These are phyloP conservation scores for Ahaetulla prasina DNA, from an alignment of 2,113 vertebrate genomes.

Conservation along the genomic window DNA sequence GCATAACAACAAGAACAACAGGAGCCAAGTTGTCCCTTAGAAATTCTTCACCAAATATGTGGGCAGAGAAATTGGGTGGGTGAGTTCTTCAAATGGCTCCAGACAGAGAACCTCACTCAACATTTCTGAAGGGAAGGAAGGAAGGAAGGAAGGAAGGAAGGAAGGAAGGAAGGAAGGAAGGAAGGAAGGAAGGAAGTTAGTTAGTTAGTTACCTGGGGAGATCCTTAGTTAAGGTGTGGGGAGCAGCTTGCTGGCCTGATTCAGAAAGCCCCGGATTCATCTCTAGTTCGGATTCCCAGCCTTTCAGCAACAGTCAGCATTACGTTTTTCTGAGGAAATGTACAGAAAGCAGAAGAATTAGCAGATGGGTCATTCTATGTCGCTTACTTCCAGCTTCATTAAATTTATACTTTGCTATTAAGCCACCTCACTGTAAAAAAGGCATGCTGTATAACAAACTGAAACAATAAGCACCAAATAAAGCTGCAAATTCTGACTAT, in stretches of 20 bases:
- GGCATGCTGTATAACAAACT: neutral
- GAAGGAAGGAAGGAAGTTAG: neutral
- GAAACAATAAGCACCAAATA: neutral
- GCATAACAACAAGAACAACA: neutral
- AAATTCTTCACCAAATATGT: neutral
- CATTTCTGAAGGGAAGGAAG: neutral
- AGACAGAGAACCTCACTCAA: neutral
- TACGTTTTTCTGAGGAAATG: neutral
- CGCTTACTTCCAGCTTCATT: neutral
- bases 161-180: neutral
- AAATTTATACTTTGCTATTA: neutral
- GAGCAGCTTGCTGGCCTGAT: neutral
- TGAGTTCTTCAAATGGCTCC: neutral
- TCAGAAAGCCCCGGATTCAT: neutral
- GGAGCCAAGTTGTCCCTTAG: neutral
- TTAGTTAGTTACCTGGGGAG: neutral
- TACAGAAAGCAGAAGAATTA: neutral
- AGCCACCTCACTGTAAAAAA: neutral
- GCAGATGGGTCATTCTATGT: neutral
- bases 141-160: neutral
- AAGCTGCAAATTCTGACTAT: neutral
- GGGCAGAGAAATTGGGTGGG: neutral
- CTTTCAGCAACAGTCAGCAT: neutral
- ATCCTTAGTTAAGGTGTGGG: neutral
- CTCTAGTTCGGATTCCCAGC: neutral